Evolutionary conservation across 2,797 vertebrate species (phyloP), one percentile per base, ranked within the genome.

Genomic region (Falco columbarius): DNA sequence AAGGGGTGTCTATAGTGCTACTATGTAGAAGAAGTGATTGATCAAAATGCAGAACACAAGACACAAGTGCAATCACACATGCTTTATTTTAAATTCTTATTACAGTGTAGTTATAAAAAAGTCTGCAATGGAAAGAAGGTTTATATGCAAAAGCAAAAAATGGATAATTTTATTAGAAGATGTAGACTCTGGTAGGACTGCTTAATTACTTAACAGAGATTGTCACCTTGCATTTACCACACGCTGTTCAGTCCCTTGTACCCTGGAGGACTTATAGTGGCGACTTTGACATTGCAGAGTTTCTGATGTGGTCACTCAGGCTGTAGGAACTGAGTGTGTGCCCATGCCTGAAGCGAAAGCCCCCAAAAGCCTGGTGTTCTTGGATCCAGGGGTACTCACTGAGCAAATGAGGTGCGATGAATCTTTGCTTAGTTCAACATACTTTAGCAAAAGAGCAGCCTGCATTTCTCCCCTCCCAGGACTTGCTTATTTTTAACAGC

Each of bases 51-150:
- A 86, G 86, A 93, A 76, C 29, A 91, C 51, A 81, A 86, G 30
- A 51, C 27, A 52, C 52, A 75, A 90, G 77, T 49, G 52, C 47
- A 90, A 91, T 92, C 63, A 95, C 74, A 90, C 36, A 51, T 5
- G 19, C 75, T 98, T 98, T 98, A 98, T 97, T 98, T 97, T 52
- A 85, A 95, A 84, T 86, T 91, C 88, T 67, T 79, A 74, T 96
- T 97, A 94, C 56, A 96, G 10, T 94, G 47, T 93, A 61, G 90
- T 88, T 95, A 94, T 62, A 93, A 96, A 86, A 86, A 74, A 79
- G 29, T 58, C 66, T 81, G 86, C 24, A 79, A 82, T 47, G 32
- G 51, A 89, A 98, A 97, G 90, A 66, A 76, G 38, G 70, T 74
- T 93, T 91, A 80, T 86, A 86, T 44, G 67, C 42, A 85, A 36